phyloP scores from a whole-genome alignment of 2,113 vertebrate genomes.

The Phodopus roborovskii region DNA sequence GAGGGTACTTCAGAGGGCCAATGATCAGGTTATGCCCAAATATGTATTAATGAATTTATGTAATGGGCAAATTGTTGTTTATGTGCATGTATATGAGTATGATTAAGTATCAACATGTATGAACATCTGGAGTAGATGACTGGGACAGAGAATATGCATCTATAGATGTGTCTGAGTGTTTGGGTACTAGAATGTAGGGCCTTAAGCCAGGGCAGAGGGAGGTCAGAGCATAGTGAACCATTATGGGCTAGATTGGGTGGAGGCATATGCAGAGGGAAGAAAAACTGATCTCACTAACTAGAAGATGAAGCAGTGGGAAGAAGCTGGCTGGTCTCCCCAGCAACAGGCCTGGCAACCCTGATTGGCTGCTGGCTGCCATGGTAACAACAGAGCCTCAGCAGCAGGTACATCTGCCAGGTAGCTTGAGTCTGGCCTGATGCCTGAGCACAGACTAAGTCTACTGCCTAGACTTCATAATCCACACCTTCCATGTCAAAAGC shows the following conservation, averaged over 20 bases:
- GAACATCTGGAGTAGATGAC: background rate
- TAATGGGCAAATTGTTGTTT: background rate
- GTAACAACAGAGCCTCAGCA: constrained; percentile 79
- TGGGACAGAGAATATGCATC: constrained; percentile 17
- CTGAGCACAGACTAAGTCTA: constrained; percentile 44
- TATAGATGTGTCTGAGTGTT: constrained; percentile 28
- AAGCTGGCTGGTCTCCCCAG: constrained; percentile 82
- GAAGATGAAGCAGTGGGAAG: constrained; percentile 75
- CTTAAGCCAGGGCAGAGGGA: constrained; percentile 33
- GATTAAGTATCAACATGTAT: background rate
- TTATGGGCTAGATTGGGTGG: constrained; percentile 47
- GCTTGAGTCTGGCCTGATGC: constrained; percentile 55
- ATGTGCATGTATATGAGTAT: background rate
- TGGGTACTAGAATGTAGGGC: constrained; percentile 34
- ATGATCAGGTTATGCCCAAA: constrained; percentile 2
- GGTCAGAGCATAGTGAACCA: constrained; percentile 53
- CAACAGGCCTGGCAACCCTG: constrained; percentile 77
- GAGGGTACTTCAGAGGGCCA: constrained; percentile 28
- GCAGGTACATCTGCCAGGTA: constrained; percentile 77
- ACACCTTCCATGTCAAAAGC: constrained; percentile 4
- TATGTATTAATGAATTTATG: constrained; percentile 19
- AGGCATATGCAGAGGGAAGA: constrained; percentile 33
- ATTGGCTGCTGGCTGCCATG: constrained; percentile 82
- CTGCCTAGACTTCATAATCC: constrained; percentile 10
- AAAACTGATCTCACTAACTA: constrained; percentile 70